These are phyloP conservation scores for Sceliomorpha sp. DNA, from an alignment of 2,888 invertebrate genomes.

Conservation along the genomic window DNA sequence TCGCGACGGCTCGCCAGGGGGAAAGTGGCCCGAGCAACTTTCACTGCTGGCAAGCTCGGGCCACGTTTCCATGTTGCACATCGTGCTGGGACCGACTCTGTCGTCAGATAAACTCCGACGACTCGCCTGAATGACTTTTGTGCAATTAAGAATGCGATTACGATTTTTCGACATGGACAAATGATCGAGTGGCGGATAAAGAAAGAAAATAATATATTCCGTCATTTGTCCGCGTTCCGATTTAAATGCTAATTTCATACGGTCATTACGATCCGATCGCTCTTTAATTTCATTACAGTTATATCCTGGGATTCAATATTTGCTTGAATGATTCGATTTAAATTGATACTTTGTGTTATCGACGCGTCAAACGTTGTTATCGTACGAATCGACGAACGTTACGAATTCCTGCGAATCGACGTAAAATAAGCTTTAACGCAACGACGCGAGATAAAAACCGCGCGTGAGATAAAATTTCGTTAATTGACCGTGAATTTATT, in stretches of 20 bases:
- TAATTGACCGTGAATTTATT: too few species aligned
- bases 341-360: too few species aligned
- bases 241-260: slow-evolving; percentile 27
- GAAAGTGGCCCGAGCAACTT: slow-evolving; percentile 79
- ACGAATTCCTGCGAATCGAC: too few species aligned
- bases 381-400: too few species aligned
- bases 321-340: too few species aligned
- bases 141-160: slow-evolving; percentile 52
- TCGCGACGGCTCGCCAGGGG: slow-evolving; percentile 67
- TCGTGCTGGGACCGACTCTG: slow-evolving; percentile 38
- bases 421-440: too few species aligned
- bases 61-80: slow-evolving; percentile 54
- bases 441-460: too few species aligned
- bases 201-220: background rate
- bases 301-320: too few species aligned
- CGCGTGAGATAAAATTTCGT: too few species aligned
- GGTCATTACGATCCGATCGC: too few species aligned
- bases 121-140: slow-evolving; percentile 51
- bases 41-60: slow-evolving; percentile 69
- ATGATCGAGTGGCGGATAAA: slow-evolving; percentile 17
- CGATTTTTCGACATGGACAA: slow-evolving; percentile 30
- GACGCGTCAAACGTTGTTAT: too few species aligned
- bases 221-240: slow-evolving; percentile 24
- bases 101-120: slow-evolving; percentile 20
- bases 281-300: too few species aligned